Base-by-base conservation (phyloP, 2,113 vertebrate species). In the Pelvicachromis taeniatus region DNA sequence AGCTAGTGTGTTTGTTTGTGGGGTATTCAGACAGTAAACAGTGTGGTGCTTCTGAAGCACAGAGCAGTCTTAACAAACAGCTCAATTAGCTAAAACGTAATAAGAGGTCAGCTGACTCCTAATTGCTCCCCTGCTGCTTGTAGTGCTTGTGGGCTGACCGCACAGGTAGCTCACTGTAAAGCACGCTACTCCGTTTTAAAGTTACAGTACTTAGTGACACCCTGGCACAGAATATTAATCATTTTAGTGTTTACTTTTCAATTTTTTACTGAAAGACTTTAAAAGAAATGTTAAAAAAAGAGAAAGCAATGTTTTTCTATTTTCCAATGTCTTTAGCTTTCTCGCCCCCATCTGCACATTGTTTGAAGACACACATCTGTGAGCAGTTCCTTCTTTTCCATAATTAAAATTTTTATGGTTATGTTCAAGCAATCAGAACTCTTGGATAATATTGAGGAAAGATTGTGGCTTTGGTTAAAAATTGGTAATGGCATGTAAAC, bases 11-110 rank as follows among this genome's bases (percentile, higher is more conserved):
- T 91, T 86, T 90, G 82, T 90, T 90, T 86, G 77, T 52, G 50
- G 11, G 56, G 50, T 73, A 29, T 90, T 83, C 52, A 86, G 81
- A 92, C 90, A 58, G 87, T 93, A 91, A 93, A 92, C 85, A 77
- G 35, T 85, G 86, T 45, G 63, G 79, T 81, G 83, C 85, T 89
- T 86, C 82, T 90, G 82, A 87, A 91, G 79, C 84, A 70, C 5
- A 75, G 63, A 85, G 42, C 5, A 21, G 77, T 31, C 53, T 85
- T 56, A 84, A 84, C 85, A 87, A 91, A 81, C 85, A 86, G 35
- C 1, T 87, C 38, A 85, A 87, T 91, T 91, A 77, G 63, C 19
- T 26, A 11, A 79, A 45, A 38, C 11, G 13, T 85, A 90, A 89
- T 88, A 70, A 92, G 83, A 85, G 81, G 85, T 89, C 92, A 90